Evolutionary conservation across 1,140 invertebrate genomes (phyloP), one percentile per base, ranked within the genome.

Genomic region (Sycophila sp.): DNA sequence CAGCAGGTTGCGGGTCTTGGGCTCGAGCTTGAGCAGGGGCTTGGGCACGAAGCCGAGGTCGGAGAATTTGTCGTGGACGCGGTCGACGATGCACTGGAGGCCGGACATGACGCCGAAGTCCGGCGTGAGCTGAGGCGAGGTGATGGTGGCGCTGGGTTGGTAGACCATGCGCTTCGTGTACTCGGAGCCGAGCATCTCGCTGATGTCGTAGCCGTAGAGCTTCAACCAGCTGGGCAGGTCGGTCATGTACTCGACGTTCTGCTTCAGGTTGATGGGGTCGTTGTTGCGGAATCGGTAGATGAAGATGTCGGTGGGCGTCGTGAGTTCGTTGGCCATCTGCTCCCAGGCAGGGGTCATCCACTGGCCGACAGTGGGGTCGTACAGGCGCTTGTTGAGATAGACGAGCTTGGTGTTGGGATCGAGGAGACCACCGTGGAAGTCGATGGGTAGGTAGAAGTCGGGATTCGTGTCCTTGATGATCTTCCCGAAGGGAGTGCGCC

Each of bases 321-420:
- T 94, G 55, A 97, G 86, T 65, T 91, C 87, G 13, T 93, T 92
- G 0, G 94, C 92, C 70, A 97, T 88, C 71, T 92, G 90, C 76
- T 95, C 92, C 93, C 96, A 98, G 30, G 93, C 91, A 1, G 97
- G 96, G 0, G 94, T 95, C 89, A 98, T 94, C 95, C 96, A 98
- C 78, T 97, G 95, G 3, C 96, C 96, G 40, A 97, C 94, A 0
- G 92, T 89, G 0, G 97, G 94, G 85, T 98, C 97, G 81, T 98
- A 99, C 53, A 97, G 88, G 60, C 96, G 88, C 60, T 93, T 92
- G 51, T 92, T 90, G 58, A 96, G 87, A 79, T 96, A 94, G 2
- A 98, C 87, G 22, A 99, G 86, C 69, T 94, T 93, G 0, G 94
- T 92, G 81, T 96, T 90, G 17, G 90, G 90, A 86, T 97, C 93